phyloP scores from a whole-genome alignment of 2,888 invertebrate species.

The Chrysolina americana region DNA sequence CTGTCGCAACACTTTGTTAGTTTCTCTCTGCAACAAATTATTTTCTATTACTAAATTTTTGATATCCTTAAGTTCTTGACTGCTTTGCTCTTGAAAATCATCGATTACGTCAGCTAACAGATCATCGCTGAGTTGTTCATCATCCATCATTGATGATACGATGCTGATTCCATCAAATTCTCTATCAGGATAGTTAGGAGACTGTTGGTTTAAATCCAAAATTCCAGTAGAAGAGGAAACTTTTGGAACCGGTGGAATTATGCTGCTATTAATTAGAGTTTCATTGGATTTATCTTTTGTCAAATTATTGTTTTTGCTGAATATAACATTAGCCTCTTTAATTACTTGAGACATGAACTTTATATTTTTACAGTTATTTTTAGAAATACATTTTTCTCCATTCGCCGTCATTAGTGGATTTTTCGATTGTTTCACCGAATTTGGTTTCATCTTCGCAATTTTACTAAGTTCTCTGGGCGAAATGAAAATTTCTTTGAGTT shows the following conservation, averaged over 20 bases:
- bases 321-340: constrained; percentile 11
- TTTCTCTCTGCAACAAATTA: constrained; percentile 36
- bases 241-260: background rate
- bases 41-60: constrained; percentile 37
- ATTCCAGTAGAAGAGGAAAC: background rate
- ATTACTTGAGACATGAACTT: constrained; percentile 33
- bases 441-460: constrained; percentile 23
- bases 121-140: constrained; percentile 34
- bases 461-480: constrained; percentile 33
- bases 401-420: background rate
- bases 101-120: constrained; percentile 32
- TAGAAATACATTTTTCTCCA: background rate
- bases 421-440: constrained; percentile 22
- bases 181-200: background rate
- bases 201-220: background rate
- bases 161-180: constrained; percentile 28
- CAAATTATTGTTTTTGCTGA: background rate
- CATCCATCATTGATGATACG: constrained; percentile 31
- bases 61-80: constrained; percentile 36
- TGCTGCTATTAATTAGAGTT: background rate
- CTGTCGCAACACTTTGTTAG: constrained; percentile 33
- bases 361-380: constrained; percentile 14
- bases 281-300: background rate
- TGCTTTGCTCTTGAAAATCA: constrained; percentile 38
- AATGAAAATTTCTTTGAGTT: constrained; percentile 37